phyloP scores from a whole-genome alignment of 2,113 vertebrate genomes.

The Nothocercus julius region DNA sequence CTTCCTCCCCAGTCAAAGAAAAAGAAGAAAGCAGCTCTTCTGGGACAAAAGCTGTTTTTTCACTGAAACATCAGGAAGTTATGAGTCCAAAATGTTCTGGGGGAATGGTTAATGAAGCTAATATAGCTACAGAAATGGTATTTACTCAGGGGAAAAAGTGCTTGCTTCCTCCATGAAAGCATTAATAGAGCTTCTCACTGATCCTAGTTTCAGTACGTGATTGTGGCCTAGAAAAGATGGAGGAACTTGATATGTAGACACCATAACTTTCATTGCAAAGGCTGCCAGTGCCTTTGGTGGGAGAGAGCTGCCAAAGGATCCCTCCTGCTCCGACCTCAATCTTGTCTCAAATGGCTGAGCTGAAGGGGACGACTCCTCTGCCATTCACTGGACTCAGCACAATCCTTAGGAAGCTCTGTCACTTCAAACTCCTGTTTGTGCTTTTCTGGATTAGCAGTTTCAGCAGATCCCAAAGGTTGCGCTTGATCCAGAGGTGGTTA shows the following conservation, averaged over 20 bases:
- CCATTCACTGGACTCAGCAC: not conserved
- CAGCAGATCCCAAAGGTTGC: not conserved
- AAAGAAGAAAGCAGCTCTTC: not conserved
- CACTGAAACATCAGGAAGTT: accelerated
- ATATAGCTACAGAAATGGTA: not conserved
- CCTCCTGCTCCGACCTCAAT: not conserved
- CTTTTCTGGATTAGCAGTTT: not conserved
- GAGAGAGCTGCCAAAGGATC: not conserved
- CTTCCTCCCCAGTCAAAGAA: not conserved
- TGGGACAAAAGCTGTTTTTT: not conserved
- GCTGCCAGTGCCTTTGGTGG: not conserved
- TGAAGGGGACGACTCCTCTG: not conserved
- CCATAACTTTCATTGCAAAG: not conserved
- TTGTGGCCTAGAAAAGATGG: not conserved
- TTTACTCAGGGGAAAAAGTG: not conserved
- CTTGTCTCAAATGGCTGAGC: not conserved
- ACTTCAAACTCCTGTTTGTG: not conserved
- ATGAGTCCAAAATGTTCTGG: not conserved
- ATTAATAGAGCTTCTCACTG: not conserved
- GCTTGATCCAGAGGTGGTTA: not conserved
- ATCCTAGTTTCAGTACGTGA: not conserved
- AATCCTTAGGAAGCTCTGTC: not conserved
- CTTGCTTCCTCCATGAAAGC: not conserved
- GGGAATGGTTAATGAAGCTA: not conserved
- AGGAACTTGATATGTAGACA: accelerated